These are phyloP conservation scores for Calosoma granatense DNA, from an alignment of 1,140 invertebrate genomes.

Conservation along the genomic window DNA sequence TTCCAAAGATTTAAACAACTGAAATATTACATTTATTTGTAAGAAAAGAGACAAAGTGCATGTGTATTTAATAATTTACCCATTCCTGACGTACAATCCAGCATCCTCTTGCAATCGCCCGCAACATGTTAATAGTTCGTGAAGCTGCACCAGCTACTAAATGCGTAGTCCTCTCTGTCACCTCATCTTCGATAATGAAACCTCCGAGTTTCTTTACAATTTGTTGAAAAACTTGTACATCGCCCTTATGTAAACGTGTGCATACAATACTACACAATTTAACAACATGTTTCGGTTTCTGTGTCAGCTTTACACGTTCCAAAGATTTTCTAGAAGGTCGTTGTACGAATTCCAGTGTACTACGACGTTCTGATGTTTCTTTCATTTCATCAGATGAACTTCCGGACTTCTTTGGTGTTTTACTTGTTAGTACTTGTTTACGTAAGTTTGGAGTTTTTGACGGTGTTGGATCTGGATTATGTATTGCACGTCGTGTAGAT, in stretches of 20 bases:
- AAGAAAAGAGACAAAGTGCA: conserved; percentile 7
- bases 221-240: conserved; percentile 27
- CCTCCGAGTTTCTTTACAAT: conserved; percentile 37
- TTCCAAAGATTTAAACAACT: conserved; percentile 37
- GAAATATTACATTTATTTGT: conserved; percentile 18
- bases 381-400: neutral
- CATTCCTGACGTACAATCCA: conserved; percentile 44
- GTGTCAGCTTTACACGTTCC: conserved; percentile 7
- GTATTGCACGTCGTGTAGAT: no score
- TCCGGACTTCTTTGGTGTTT: neutral
- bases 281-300: conserved; percentile 16
- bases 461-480: no score
- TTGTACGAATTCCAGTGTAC: conserved; percentile 25
- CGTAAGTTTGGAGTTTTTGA: no score
- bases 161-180: conserved; percentile 41
- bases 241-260: conserved; percentile 25
- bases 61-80: conserved; percentile 30
- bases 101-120: conserved; percentile 41
- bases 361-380: conserved; percentile 17
- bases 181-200: conserved; percentile 37
- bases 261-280: conserved; percentile 27
- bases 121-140: conserved; percentile 44
- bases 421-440: no score
- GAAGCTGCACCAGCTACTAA: conserved; percentile 38
- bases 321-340: neutral